Evolutionary conservation across 2,888 invertebrate species (phyloP).

Genomic region (Limnephilus lunatus): DNA sequence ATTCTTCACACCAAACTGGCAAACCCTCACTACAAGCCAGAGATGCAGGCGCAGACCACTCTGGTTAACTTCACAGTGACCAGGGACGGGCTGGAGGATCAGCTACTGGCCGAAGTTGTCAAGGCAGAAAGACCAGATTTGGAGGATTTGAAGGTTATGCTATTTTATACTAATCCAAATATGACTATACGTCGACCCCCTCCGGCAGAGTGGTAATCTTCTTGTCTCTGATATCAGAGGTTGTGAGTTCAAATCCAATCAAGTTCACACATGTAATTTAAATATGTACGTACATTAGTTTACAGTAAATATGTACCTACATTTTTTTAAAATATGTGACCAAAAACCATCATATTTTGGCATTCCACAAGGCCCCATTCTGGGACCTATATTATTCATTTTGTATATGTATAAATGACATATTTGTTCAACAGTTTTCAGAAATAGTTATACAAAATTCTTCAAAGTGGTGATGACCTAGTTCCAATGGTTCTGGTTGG

Average conservation of each 20-base stretch:
- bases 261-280: too few species aligned
- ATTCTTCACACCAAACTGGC: slow-evolving; percentile 96
- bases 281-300: too few species aligned
- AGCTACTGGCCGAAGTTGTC: slow-evolving; percentile 96
- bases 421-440: neutral
- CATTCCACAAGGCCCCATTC: too few species aligned
- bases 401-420: too few species aligned
- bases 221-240: neutral
- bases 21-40: slow-evolving; percentile 98
- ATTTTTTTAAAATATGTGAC: too few species aligned
- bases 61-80: slow-evolving; percentile 98
- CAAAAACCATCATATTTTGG: too few species aligned
- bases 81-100: slow-evolving; percentile 96
- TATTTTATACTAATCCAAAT: slow-evolving; percentile 14
- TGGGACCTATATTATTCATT: too few species aligned
- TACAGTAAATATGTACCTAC: too few species aligned
- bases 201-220: neutral
- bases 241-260: neutral
- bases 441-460: neutral
- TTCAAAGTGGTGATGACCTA: neutral
- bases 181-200: neutral
- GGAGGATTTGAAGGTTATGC: slow-evolving; percentile 89
- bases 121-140: slow-evolving; percentile 97
- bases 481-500: neutral
- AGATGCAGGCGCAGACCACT: slow-evolving; percentile 98